phyloP scores from a whole-genome alignment of 2,113 vertebrate genomes.

The Nibea albiflora region DNA sequence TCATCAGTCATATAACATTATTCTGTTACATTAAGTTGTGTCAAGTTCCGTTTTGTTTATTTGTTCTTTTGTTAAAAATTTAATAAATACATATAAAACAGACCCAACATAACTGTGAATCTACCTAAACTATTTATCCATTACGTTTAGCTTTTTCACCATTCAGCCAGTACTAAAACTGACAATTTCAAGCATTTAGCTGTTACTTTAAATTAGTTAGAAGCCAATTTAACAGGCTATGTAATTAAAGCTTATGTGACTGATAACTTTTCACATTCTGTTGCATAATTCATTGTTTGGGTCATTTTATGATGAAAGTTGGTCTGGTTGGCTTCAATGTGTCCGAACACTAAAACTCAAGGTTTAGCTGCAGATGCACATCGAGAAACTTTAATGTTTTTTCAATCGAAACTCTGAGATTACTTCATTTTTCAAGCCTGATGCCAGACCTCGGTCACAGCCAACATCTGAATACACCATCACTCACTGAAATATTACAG shows the following conservation, averaged over 20 bases:
- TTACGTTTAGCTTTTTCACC: neutral
- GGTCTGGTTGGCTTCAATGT: neutral
- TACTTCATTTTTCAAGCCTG: constrained; percentile 67
- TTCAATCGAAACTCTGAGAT: constrained; percentile 73
- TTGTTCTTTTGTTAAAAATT: no score
- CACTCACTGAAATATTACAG: constrained; percentile 73
- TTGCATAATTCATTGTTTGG: neutral
- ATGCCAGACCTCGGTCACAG: constrained; percentile 73
- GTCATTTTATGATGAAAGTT: no score
- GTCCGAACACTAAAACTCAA: constrained; percentile 13
- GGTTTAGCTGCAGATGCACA: constrained; percentile 62
- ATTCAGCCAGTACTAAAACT: neutral
- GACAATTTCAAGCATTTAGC: neutral
- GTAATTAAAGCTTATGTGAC: no score
- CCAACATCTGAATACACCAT: constrained; percentile 74
- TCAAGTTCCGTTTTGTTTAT: no score
- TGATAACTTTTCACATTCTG: neutral
- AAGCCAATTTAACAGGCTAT: no score
- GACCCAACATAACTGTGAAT: no score
- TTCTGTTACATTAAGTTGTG: no score
- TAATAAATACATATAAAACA: no score
- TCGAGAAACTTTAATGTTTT: constrained; percentile 68
- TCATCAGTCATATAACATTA: no score
- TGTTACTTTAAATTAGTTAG: no score
- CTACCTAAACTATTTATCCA: neutral